Evolutionary conservation across 2,797 vertebrate genomes (phyloP).

Genomic region (Poeciliopsis infans): DNA sequence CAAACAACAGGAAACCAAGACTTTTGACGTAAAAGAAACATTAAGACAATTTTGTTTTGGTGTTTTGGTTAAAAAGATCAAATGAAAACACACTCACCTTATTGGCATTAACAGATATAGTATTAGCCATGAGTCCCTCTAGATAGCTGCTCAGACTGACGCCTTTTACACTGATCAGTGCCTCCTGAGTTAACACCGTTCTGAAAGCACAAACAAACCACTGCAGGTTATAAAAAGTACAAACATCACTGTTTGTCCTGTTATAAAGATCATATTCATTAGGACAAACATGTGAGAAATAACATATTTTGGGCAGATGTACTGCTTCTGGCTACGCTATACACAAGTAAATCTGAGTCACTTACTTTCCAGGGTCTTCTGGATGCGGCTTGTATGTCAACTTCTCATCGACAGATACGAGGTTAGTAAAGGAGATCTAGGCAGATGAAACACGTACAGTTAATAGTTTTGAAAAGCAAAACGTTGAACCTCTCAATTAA

Average conservation of each 20-base stretch:
- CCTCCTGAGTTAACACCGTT: constrained; percentile 95
- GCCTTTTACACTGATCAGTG: constrained; percentile 95
- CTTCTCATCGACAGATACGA: constrained; percentile 97
- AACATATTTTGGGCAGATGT: not conserved
- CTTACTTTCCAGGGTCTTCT: constrained; percentile 90
- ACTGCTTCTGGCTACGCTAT: not conserved
- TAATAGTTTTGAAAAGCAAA: not conserved
- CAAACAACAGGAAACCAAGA: not conserved
- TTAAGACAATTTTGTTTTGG: not conserved
- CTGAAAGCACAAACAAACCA: constrained; percentile 70
- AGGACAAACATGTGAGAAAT: not conserved
- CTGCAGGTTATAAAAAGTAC: not conserved
- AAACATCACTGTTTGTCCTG: not conserved
- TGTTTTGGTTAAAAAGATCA: not conserved
- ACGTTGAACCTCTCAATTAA: not conserved
- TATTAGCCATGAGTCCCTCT: constrained; percentile 95
- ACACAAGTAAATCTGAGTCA: not conserved
- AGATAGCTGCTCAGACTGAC: constrained; percentile 96
- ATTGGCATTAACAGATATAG: constrained; percentile 92
- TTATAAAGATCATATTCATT: not conserved
- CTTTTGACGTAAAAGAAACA: not conserved
- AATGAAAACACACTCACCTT: constrained; percentile 79
- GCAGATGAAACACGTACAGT: constrained; percentile 7
- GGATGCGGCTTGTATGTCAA: constrained; percentile 95
- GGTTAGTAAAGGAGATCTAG: constrained; percentile 97